Conservation (phyloP, 37 sponge, comb jelly and placozoan species). For the Amphimedon queenslandica region DNA sequence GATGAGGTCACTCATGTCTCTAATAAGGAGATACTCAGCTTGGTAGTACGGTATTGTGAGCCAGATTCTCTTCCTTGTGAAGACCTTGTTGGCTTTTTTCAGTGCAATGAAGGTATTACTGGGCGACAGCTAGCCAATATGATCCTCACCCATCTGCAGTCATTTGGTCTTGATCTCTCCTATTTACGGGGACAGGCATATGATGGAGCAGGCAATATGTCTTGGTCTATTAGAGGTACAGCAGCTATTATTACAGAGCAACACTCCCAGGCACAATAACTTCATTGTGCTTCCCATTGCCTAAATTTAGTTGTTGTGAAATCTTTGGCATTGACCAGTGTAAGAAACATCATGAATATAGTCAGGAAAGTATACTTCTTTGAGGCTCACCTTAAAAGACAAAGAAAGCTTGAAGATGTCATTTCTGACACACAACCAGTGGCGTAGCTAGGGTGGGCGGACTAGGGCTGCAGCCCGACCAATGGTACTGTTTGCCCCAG, state of each 20-base stretch:
- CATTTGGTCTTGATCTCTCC: slow-evolving; percentile 27
- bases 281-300: slow-evolving; percentile 50
- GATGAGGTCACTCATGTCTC: slow-evolving; percentile 59
- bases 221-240: slow-evolving; percentile 26
- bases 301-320: slow-evolving; percentile 51
- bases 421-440: no score
- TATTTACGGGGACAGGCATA: slow-evolving; percentile 70
- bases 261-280: slow-evolving; percentile 37
- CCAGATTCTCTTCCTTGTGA: slow-evolving; percentile 19
- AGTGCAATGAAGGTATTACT: slow-evolving; percentile 54
- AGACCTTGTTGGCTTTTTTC: slow-evolving; percentile 46
- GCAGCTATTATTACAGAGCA: slow-evolving; percentile 31
- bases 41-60: slow-evolving; percentile 61
- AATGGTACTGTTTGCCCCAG: no score
- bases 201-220: slow-evolving; percentile 72
- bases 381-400: slow-evolving; percentile 55
- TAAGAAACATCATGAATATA: slow-evolving; percentile 53
- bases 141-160: slow-evolving; percentile 18
- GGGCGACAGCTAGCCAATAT: slow-evolving; percentile 56
- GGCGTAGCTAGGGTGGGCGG: no score
- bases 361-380: slow-evolving; percentile 43
- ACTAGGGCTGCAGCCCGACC: no score
- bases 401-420: slow-evolving; percentile 35
- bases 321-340: slow-evolving; percentile 14
- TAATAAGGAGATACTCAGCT: slow-evolving; percentile 60